phyloP scores from a whole-genome alignment of 2,113 vertebrate species.

The Stegostoma tigrinum region DNA sequence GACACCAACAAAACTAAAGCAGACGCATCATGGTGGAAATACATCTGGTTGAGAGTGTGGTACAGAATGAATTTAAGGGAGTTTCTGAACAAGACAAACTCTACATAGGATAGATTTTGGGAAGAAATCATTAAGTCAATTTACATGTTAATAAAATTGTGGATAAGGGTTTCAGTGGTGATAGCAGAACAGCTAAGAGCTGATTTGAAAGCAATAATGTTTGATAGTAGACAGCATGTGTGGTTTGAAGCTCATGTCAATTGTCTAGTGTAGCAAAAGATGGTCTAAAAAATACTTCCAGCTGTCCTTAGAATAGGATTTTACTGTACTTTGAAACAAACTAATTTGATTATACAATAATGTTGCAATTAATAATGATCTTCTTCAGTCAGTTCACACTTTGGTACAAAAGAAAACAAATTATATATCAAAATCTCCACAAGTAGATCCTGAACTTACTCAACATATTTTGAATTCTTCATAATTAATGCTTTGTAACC shows the following conservation, averaged over 20 bases:
- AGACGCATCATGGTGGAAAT: background rate
- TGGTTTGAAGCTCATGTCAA: background rate
- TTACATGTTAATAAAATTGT: background rate
- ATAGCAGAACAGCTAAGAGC: background rate
- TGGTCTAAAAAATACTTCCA: background rate
- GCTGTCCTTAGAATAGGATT: background rate
- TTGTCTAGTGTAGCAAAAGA: background rate
- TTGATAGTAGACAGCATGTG: background rate
- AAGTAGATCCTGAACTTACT: background rate
- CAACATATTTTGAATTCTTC: background rate
- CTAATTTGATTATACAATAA: background rate
- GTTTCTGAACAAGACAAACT: background rate
- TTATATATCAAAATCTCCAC: background rate
- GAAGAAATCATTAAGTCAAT: background rate
- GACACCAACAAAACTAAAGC: no score
- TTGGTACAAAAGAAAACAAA: background rate
- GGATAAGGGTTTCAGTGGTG: background rate
- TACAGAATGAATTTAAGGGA: background rate
- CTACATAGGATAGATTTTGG: background rate
- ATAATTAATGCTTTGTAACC: background rate
- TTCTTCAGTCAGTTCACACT: background rate
- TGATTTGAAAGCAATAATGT: background rate
- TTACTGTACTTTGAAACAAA: background rate
- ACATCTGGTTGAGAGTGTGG: background rate
- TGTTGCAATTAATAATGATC: background rate